Evolutionary conservation across 2,888 invertebrate species (phyloP), one percentile per base, ranked within the genome.

Genomic region (Lucinisca nassula): DNA sequence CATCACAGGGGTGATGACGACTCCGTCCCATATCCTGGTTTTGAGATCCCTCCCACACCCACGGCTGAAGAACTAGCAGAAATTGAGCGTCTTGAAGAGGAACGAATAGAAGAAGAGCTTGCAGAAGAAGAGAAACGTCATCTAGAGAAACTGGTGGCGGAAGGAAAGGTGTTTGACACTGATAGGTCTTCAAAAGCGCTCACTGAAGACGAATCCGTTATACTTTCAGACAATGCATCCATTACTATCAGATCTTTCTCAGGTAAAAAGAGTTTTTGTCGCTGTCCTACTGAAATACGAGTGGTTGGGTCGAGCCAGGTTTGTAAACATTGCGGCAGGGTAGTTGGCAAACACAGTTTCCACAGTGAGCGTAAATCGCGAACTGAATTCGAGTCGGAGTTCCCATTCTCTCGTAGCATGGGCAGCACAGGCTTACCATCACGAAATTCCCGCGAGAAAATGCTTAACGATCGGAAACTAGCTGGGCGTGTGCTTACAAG

Each of bases 41-140:
- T 90, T 67, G 90, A 87, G 32, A 90, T 90, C 1, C 88, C 90
- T 8, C 84, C 86, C 8, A 90, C 90, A 70, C 90, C 90, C 10
- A 88, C 84, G 0, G 85, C 67, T 6, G 82, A 89, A 40, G 84
- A 85, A 45, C 8, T 40, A 74, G 45, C 49, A 17, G 74, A 74
- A 24, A 45, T 74, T 24, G 74, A 74, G 35, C 75, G 72, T 2
- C 70, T 77, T 30, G 72, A 72, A 67, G 45, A 51, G 1, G 79
- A 79, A 73, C 30, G 24, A 12, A 21, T 32, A 55, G 79, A 78
- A 38, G 21, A 32, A 10, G 72, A 72, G 37, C 74, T 74, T 74
- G 67, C 51, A 17, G 78, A 84, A 14, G 72, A 72, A 72, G 84
- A 84, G 35, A 58, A 67, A 30, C n/a, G 37, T 27, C 79, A 77